Evolutionary conservation across 2,888 invertebrate species (phyloP).

Genomic region (Amphipyra berbera): DNA sequence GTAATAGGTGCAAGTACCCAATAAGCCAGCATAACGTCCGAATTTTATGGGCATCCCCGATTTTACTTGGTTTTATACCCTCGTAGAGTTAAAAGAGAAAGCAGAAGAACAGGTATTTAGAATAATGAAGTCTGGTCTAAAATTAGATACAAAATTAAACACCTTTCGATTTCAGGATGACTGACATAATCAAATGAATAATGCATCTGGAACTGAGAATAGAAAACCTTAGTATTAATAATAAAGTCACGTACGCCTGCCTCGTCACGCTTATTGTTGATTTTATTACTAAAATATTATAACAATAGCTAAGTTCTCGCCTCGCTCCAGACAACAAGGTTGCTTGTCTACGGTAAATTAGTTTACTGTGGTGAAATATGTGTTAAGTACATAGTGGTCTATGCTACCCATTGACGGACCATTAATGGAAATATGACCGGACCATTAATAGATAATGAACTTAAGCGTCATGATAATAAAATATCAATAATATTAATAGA

Average conservation of each 20-base stretch:
- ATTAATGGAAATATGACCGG: no score
- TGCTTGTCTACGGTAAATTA: conserved; percentile 5
- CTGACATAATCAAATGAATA: conserved; percentile 3
- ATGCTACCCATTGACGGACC: no score
- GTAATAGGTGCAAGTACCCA: no score
- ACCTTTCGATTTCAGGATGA: conserved; percentile 6
- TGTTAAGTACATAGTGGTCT: not conserved
- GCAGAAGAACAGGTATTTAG: not conserved
- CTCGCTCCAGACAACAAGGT: conserved; percentile 9
- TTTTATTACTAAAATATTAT: not conserved
- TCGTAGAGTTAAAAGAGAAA: not conserved
- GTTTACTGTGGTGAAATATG: conserved; percentile 8
- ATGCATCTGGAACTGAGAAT: not conserved
- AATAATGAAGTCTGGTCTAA: not conserved
- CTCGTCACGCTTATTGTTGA: not conserved
- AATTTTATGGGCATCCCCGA: no score
- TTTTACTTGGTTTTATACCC: no score
- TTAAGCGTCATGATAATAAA: no score
- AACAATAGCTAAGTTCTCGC: conserved; percentile 1
- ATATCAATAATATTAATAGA: no score
- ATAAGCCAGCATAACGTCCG: no score
- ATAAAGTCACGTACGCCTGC: not conserved
- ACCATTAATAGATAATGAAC: no score
- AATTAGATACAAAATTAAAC: not conserved
- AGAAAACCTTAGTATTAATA: not conserved